Percentiles rank a stretch among this genome's conserved stretches.
phyloP scores from a whole-genome alignment of 2,888 invertebrate species.

The Dendrolimus pini region DNA sequence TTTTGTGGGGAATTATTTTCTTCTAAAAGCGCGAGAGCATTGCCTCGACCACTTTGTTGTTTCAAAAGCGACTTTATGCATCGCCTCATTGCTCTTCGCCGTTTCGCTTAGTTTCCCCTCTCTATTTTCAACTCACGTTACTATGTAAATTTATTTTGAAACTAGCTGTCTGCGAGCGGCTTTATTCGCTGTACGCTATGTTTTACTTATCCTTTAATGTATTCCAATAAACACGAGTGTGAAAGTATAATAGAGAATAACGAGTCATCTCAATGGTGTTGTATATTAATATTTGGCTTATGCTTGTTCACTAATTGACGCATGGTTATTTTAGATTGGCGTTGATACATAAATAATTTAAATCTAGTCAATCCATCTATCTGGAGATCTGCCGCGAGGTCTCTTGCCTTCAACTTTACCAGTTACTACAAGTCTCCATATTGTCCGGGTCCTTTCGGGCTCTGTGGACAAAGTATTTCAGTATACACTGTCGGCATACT shows the following conservation, averaged over 20 bases:
- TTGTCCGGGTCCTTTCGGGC: too few relatives aligned
- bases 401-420: too few relatives aligned
- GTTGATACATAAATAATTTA: too few relatives aligned
- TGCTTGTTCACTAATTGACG: too few relatives aligned
- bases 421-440: too few relatives aligned
- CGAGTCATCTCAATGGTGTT: too few relatives aligned
- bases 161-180: slow-evolving; percentile 35
- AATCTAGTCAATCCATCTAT: too few relatives aligned
- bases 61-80: slow-evolving; percentile 61
- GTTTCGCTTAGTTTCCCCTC: slow-evolving; percentile 68
- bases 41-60: slow-evolving; percentile 74
- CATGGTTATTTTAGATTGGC: too few relatives aligned
- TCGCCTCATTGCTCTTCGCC: slow-evolving; percentile 71
- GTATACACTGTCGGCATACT: too few relatives aligned
- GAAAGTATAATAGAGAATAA: slow-evolving; percentile 7
- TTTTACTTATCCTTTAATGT: slow-evolving; percentile 6
- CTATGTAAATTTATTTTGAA: slow-evolving; percentile 65
- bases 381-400: too few relatives aligned
- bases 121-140: slow-evolving; percentile 69
- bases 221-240: slow-evolving; percentile 4
- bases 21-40: slow-evolving; percentile 51
- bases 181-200: slow-evolving; percentile 24
- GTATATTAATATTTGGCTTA: too few relatives aligned
- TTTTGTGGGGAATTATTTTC: slow-evolving; percentile 42
- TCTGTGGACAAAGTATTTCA: too few relatives aligned